Percentiles rank a stretch among this genome's conserved stretches.
Evolutionary conservation across 2,113 vertebrate genomes (phyloP).

Genomic region (Percopsis transmontana): DNA sequence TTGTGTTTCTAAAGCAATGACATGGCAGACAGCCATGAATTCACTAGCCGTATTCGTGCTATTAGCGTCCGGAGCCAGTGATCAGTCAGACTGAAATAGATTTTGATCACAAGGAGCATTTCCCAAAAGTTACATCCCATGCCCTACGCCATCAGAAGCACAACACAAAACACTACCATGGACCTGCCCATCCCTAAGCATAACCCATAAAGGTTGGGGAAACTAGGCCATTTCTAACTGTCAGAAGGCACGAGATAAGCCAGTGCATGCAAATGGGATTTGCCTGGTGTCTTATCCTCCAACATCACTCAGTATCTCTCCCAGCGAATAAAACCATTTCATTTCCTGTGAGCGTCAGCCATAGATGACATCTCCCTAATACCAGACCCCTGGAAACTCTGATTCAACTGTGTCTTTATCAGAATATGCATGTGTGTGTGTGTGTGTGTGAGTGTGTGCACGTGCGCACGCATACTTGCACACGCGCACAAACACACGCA

Average conservation of each 20-base stretch:
- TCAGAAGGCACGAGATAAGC: not conserved
- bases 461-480: not conserved
- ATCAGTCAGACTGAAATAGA: too few relatives aligned
- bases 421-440: not conserved
- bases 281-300: not conserved
- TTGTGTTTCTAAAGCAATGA: not conserved
- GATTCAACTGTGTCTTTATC: slow-evolving; percentile 51
- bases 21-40: not conserved
- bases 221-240: not conserved
- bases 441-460: not conserved
- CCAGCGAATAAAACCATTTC: slow-evolving; percentile 19
- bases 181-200: too few relatives aligned
- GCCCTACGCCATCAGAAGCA: not conserved
- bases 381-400: slow-evolving; percentile 33
- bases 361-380: not conserved
- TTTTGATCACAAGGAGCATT: too few relatives aligned
- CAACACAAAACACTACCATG: not conserved
- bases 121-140: not conserved
- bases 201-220: not conserved
- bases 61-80: too few relatives aligned
- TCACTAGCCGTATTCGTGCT: not conserved
- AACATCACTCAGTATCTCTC: slow-evolving; percentile 1
- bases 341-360: slow-evolving; percentile 49
- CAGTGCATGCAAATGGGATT: not conserved
- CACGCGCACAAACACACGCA: slow-evolving; percentile 4